Percentiles rank a stretch among this genome's conserved stretches.
These are phyloP conservation scores for Garrulus glandarius DNA, from an alignment of 2,797 vertebrate species.

Conservation along the genomic window DNA sequence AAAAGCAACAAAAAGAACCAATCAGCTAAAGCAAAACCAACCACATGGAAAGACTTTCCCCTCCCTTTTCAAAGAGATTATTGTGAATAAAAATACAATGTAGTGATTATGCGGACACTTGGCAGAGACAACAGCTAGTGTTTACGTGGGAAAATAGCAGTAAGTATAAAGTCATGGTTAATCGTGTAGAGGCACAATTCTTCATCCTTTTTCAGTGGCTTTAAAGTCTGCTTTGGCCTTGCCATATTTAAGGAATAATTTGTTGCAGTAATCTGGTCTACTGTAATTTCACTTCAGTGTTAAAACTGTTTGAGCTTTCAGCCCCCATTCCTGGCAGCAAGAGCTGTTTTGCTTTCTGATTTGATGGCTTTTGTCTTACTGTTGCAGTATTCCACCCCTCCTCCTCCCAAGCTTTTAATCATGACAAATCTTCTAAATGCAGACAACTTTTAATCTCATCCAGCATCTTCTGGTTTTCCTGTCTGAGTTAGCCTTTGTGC, in stretches of 20 bases:
- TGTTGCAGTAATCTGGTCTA: background rate
- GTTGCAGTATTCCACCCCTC: background rate
- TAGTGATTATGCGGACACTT: background rate
- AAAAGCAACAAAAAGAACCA: background rate
- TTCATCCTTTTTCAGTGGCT: background rate
- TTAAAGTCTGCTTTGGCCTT: background rate
- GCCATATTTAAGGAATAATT: background rate
- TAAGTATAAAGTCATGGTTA: background rate
- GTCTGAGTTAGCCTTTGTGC: background rate
- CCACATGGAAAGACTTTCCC: background rate
- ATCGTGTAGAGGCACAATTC: background rate
- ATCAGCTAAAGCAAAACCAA: background rate
- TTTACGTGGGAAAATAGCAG: background rate
- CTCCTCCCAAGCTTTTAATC: background rate
- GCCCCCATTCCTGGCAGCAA: background rate
- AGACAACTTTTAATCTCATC: conserved; percentile 33
- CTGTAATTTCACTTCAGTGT: background rate
- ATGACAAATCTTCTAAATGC: conserved; percentile 21
- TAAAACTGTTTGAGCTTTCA: background rate
- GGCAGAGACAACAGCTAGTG: background rate
- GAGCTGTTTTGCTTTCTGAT: background rate
- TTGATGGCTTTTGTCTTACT: background rate
- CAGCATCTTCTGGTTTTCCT: background rate
- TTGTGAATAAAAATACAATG: conserved; percentile 27
- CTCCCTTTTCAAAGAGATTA: background rate